phyloP scores from a whole-genome alignment of 2,888 invertebrate species.

The Oscheius sp. region DNA sequence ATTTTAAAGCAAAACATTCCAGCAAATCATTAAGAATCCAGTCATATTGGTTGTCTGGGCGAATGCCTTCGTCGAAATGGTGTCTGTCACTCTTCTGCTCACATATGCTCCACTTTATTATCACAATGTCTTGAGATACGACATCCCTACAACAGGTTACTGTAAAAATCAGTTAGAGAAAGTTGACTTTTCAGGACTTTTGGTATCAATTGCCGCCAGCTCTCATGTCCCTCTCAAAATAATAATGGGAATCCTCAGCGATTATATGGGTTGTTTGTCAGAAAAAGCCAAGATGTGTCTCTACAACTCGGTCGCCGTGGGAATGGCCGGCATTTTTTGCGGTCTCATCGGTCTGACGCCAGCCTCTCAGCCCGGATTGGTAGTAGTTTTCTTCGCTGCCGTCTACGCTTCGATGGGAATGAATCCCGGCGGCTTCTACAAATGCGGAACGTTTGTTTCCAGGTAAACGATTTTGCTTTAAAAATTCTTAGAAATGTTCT shows the following conservation, averaged over 20 bases:
- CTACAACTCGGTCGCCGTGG: constrained; percentile 60
- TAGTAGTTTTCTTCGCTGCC: constrained; percentile 21
- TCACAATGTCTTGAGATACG: constrained; percentile 55
- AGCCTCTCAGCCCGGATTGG: background rate
- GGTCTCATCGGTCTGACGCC: constrained; percentile 32
- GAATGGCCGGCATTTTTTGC: constrained; percentile 51
- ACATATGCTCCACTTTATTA: constrained; percentile 65
- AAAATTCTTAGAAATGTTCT: too few relatives aligned
- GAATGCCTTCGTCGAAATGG: constrained; percentile 64
- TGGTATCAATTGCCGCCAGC: constrained; percentile 34
- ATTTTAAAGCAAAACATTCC: too few relatives aligned
- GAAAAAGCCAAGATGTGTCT: constrained; percentile 54
- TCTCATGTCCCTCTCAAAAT: constrained; percentile 59
- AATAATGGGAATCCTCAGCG: constrained; percentile 53
- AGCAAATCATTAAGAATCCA: constrained; percentile 60
- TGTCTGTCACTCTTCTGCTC: constrained; percentile 60
- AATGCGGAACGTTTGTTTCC: constrained; percentile 61
- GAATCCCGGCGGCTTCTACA: constrained; percentile 67
- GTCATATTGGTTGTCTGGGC: constrained; percentile 60
- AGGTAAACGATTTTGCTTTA: too few relatives aligned
- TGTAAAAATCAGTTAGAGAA: background rate
- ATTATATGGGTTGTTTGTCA: constrained; percentile 29
- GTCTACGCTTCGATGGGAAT: constrained; percentile 61
- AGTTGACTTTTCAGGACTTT: constrained; percentile 33
- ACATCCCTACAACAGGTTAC: constrained; percentile 50